These are phyloP conservation scores for Pao palembangensis DNA, from an alignment of 2,113 vertebrate species.

Conservation along the genomic window DNA sequence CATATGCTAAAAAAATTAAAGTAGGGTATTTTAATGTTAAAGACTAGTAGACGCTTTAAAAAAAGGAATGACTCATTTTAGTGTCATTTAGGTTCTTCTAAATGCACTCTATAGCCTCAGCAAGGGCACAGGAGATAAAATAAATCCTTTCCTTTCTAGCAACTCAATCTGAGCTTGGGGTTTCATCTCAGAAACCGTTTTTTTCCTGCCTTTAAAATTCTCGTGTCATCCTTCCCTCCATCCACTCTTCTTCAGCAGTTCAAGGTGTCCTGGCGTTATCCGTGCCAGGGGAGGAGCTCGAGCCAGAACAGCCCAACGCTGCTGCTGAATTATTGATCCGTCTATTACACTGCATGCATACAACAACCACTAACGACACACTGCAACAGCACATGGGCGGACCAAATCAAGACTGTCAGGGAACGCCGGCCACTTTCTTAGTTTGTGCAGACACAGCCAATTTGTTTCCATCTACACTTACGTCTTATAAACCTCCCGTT, in stretches of 20 bases:
- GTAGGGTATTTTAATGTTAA: too few relatives aligned
- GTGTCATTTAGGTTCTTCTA: not conserved
- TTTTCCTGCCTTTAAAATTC: not conserved
- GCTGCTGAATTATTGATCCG: constrained; percentile 69
- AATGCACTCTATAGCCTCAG: not conserved
- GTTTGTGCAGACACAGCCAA: not conserved
- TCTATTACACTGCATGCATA: constrained; percentile 56
- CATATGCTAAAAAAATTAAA: not conserved
- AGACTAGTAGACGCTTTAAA: not conserved
- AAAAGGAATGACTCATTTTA: not conserved
- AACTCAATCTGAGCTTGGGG: not conserved
- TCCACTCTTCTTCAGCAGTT: constrained; percentile 19
- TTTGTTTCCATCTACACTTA: not conserved
- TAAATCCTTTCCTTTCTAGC: not conserved
- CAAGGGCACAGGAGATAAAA: not conserved
- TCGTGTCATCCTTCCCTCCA: constrained; percentile 13
- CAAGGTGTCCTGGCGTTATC: constrained; percentile 57
- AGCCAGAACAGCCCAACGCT: constrained; percentile 38
- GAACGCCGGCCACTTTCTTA: constrained; percentile 9
- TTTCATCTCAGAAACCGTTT: not conserved
- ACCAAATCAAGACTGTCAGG: constrained; percentile 2
- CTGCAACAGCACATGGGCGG: not conserved
- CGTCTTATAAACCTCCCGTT: constrained; percentile 2
- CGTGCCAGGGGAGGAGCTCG: constrained; percentile 42
- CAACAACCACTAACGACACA: constrained; percentile 26